These are phyloP conservation scores for Carpatolechia fugitivella DNA, from an alignment of 2,888 invertebrate species.

Conservation along the genomic window DNA sequence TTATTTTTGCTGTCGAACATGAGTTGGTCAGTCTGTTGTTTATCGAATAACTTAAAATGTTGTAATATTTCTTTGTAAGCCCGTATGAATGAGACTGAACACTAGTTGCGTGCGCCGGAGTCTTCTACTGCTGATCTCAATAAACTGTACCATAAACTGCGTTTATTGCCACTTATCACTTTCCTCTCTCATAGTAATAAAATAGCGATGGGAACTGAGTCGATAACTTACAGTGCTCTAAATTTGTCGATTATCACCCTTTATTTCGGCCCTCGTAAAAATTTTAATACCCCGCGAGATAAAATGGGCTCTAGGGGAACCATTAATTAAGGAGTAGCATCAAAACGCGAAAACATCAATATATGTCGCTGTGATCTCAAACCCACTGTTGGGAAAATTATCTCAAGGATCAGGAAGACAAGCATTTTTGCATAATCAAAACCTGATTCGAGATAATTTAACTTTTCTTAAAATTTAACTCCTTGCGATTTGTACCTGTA, in stretches of 20 bases:
- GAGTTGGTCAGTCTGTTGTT: no score
- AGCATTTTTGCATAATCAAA: no score
- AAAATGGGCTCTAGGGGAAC: slow-evolving; percentile 37
- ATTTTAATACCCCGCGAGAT: slow-evolving; percentile 44
- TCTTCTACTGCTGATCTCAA: neutral
- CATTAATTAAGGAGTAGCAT: slow-evolving; percentile 27
- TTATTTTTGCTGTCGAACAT: no score
- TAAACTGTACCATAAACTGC: slow-evolving; percentile 33
- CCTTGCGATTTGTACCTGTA: no score
- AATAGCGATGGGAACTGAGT: slow-evolving; percentile 53
- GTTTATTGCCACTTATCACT: slow-evolving; percentile 47
- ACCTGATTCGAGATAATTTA: no score
- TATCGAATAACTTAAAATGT: no score
- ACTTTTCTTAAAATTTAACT: no score
- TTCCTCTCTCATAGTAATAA: slow-evolving; percentile 39
- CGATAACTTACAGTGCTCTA: slow-evolving; percentile 47
- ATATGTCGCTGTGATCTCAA: neutral
- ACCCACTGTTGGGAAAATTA: no score
- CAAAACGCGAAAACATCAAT: neutral
- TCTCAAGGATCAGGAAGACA: no score
- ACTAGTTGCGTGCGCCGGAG: no score
- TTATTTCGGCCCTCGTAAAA: slow-evolving; percentile 63
- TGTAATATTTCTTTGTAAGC: no score
- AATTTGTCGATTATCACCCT: slow-evolving; percentile 50
- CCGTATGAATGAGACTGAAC: no score